Conservation (phyloP, 2,113 vertebrate species). For the Prinia subflava region DNA sequence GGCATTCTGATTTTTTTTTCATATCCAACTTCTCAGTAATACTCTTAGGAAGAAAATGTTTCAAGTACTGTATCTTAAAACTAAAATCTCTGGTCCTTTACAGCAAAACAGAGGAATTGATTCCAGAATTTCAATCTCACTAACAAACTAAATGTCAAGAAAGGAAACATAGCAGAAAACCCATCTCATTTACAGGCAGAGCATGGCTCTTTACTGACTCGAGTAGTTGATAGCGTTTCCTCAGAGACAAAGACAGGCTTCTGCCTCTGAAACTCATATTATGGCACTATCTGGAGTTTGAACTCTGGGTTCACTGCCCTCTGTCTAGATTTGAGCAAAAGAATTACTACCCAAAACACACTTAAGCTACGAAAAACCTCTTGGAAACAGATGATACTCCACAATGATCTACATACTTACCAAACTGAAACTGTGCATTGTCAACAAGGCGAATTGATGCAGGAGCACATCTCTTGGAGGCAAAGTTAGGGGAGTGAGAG, state of each 20-base stretch:
- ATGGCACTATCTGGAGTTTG: background rate
- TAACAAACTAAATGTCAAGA: background rate
- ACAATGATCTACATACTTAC: slow-evolving; percentile 73
- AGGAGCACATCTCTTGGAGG: slow-evolving; percentile 90
- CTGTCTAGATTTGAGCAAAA: background rate
- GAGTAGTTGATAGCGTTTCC: background rate
- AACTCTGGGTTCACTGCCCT: background rate
- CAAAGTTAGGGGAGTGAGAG: background rate
- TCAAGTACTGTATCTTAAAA: background rate
- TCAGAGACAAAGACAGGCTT: background rate
- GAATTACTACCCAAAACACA: background rate
- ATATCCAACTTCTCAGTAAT: background rate
- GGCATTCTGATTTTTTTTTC: background rate
- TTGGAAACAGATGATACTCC: background rate
- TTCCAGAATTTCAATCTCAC: background rate
- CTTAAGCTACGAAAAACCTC: background rate
- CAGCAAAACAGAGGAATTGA: background rate
- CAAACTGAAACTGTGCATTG: slow-evolving; percentile 96
- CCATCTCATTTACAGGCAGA: background rate
- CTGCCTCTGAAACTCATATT: background rate
- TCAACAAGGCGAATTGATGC: slow-evolving; percentile 97
- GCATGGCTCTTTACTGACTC: background rate
- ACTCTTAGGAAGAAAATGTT: background rate
- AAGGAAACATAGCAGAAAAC: background rate
- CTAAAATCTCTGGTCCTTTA: background rate